Base-by-base conservation (phyloP, 2,888 invertebrate genomes). In the Cancer borealis region DNA sequence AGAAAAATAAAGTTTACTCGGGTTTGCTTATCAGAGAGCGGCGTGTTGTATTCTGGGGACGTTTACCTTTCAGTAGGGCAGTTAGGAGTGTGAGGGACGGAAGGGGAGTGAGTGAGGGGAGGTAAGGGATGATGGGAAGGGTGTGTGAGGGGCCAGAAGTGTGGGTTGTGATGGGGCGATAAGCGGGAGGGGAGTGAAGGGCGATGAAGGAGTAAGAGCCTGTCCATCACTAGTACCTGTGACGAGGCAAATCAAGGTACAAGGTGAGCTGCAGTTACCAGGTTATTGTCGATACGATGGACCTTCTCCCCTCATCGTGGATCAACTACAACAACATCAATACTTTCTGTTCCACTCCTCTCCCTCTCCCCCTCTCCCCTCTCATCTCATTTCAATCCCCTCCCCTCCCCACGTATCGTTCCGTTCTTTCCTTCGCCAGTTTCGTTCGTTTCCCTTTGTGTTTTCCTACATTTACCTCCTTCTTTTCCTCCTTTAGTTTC, bases 331-430 rank as follows among this genome's bases (percentile, higher is more conserved):
- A 73, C 73, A 26, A 89, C 49, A 89, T 90, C 90, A 90, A 90
- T 90, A 90, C 92, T 45, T 66, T 79, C 79, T 92, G 79, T 84
- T 49, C 79, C 47, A 12, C 66, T 79, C 79, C 10, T 17, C 79
- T 26, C 84, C 12, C 84, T n/a, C 84, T 84, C 39, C 84, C 17
- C n/a, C n/a, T n/a, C 73, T 17, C 3, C 84, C 84, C 39, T 84
- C 84, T 84, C 17, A 84, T 84, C 84, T 10, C 21, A 73, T 73
- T 17, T n/a, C 84, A 12, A 5, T 14, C 21, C 66, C 21, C n/a
- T 66, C 21, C 17, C 39, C 8, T 79, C 21, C 39, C 14, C 39
- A 14, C 73, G 10, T 39, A 30, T 84, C 39, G 39, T 84, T 54
- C 54, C 17, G 4, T 84, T 39, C 12, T 84, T 84, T 39, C 14